Conservation (phyloP, 2,888 invertebrate species). For the Nebria salina region DNA sequence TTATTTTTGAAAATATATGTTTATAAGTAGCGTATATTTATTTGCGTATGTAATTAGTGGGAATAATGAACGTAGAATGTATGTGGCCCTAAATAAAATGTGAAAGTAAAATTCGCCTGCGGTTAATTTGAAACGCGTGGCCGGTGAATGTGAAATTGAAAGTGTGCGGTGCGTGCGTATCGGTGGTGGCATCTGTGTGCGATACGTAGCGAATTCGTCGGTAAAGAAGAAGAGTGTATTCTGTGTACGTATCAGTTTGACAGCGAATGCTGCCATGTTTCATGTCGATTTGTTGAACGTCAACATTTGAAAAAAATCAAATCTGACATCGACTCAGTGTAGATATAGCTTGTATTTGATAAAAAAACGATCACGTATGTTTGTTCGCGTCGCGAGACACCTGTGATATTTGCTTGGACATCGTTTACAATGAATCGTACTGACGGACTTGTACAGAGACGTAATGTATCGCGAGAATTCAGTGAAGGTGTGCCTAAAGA, state of each 20-base stretch:
- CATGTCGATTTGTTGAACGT: slow-evolving; percentile 51
- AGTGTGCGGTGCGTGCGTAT: not conserved
- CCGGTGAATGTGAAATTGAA: not conserved
- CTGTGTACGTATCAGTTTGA: slow-evolving; percentile 45
- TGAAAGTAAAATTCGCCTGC: no score
- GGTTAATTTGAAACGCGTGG: not conserved
- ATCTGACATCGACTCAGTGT: slow-evolving; percentile 32
- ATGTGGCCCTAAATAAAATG: no score
- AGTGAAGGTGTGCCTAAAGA: slow-evolving; percentile 71
- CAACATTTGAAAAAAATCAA: slow-evolving; percentile 50
- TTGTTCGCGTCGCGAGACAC: slow-evolving; percentile 34
- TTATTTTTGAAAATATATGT: no score
- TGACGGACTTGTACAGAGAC: slow-evolving; percentile 91
- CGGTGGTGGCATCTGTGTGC: not conserved
- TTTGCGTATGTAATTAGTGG: no score
- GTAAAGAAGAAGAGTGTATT: not conserved
- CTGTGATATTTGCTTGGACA: slow-evolving; percentile 38
- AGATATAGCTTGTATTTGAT: slow-evolving; percentile 4
- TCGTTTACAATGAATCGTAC: slow-evolving; percentile 79
- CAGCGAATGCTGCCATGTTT: slow-evolving; percentile 47
- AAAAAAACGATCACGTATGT: slow-evolving; percentile 24
- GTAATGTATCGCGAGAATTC: slow-evolving; percentile 73
- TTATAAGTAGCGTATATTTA: not conserved
- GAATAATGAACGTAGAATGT: no score
- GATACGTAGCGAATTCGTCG: not conserved